Base-by-base conservation (phyloP, 1,140 invertebrate species). In the Gryon sp. region DNA sequence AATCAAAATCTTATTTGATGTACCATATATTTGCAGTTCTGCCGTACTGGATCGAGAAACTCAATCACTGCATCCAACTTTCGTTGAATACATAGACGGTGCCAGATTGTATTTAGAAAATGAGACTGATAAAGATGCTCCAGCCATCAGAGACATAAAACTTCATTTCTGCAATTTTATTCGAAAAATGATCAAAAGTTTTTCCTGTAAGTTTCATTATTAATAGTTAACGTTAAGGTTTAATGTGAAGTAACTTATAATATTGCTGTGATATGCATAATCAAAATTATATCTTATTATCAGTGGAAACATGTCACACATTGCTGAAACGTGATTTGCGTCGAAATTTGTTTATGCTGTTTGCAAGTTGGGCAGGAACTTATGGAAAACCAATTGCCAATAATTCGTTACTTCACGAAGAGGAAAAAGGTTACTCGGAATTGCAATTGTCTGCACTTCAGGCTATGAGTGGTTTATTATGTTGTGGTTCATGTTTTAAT, bases 11-110 rank as follows among this genome's bases (percentile, higher is more conserved):
- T n/a, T n/a, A n/a, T n/a, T n/a, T n/a, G n/a, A n/a, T n/a, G n/a
- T n/a, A n/a, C n/a, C n/a, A n/a, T n/a, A n/a, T n/a, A n/a, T n/a
- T n/a, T n/a, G n/a, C 83, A 97, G 95, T 84, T 90, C 94, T 2
- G 94, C 92, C 74, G 94, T 96, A 1, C 85, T 98, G 41, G 97
- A 98, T 83, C 90, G 92, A 62, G 94, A 96, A 69, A 93, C 93
- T 2, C 93, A 93, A 84, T 93, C 94, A 0, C 86, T 99, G 16
- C 95, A 96, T 87, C 92, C 94, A 6, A 93, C 94, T 2, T 94
- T 99, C 79, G 93, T 98, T 3, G 98, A 99, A 82, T 99, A 99
- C 79, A 94, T 99, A 77, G 98, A 99, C 80, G 97, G 97, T 0
- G 96, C 96, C 11, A 91, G 97, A 20, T 90, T 95, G 20, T 98